Evolutionary conservation across 1,140 invertebrate species (phyloP).

Genomic region (Zaprionus ghesquierei): DNA sequence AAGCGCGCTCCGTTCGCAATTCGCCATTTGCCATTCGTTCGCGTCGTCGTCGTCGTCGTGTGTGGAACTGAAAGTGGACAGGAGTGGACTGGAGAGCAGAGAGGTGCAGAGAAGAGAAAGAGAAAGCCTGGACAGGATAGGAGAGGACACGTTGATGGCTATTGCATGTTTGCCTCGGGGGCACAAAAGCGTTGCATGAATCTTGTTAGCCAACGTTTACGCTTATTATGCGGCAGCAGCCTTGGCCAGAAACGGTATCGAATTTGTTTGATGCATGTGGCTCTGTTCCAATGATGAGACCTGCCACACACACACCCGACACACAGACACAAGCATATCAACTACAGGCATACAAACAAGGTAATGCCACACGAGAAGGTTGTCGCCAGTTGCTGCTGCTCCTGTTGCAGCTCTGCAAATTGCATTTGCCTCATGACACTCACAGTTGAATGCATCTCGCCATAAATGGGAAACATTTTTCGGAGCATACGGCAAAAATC

Average conservation of each 20-base stretch:
- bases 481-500: slow-evolving; percentile 50
- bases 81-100: slow-evolving; percentile 5
- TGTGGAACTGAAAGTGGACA: slow-evolving; percentile 15
- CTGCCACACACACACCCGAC: slow-evolving; percentile 22
- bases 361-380: slow-evolving; percentile 32
- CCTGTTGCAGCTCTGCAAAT: slow-evolving; percentile 51
- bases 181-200: slow-evolving; percentile 77
- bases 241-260: slow-evolving; percentile 67
- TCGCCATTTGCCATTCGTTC: slow-evolving; percentile 59
- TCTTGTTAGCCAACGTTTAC: slow-evolving; percentile 81
- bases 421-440: slow-evolving; percentile 77
- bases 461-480: slow-evolving; percentile 45
- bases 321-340: slow-evolving; percentile 27
- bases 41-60: slow-evolving; percentile 39
- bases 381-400: slow-evolving; percentile 25
- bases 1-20: slow-evolving; percentile 67
- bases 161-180: slow-evolving; percentile 77
- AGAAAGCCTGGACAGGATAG: background rate
- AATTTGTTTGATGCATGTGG: slow-evolving; percentile 74
- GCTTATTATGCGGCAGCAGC: slow-evolving; percentile 71
- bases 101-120: background rate
- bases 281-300: slow-evolving; percentile 38
- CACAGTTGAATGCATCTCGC: slow-evolving; percentile 66
- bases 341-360: slow-evolving; percentile 42
- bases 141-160: slow-evolving; percentile 64